phyloP scores from a whole-genome alignment of 37 sponge, comb jelly and placozoan species.

The Haliclona indistincta region DNA sequence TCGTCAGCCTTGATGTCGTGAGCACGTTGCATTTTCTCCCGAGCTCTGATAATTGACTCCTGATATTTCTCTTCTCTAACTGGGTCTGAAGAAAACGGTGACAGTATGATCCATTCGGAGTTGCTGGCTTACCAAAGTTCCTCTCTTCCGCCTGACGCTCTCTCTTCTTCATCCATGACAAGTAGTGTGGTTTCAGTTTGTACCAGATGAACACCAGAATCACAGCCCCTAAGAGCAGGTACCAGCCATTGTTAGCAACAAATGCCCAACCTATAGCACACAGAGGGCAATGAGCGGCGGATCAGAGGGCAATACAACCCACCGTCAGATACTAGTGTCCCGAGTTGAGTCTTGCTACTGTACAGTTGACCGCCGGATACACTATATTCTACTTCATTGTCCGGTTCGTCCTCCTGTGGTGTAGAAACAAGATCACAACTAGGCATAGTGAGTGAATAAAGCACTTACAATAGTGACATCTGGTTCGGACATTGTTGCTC shows the following conservation, averaged over 20 bases:
- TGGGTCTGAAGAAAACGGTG: conserved; percentile 31
- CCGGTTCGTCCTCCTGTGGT: no score
- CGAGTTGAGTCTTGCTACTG: no score
- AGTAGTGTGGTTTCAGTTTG: conserved; percentile 14
- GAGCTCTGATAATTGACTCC: conserved; percentile 42
- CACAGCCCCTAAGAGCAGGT: conserved; percentile 16
- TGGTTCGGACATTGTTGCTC: no score
- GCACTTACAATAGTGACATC: no score
- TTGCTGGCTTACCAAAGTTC: conserved; percentile 53
- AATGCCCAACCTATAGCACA: conserved; percentile 1
- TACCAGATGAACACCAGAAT: conserved; percentile 26
- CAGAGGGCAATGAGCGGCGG: no score
- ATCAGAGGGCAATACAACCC: no score
- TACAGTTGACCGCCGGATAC: no score
- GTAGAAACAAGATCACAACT: no score
- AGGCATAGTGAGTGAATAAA: no score
- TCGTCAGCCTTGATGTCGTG: conserved; percentile 36
- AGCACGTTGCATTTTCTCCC: conserved; percentile 56
- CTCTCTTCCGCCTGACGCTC: conserved; percentile 29
- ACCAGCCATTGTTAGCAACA: conserved; percentile 50
- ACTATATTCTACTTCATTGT: no score
- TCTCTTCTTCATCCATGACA: conserved; percentile 27
- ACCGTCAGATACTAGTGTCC: no score
- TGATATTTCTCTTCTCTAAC: conserved; percentile 56
- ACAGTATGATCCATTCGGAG: neutral